These are phyloP conservation scores for Nomada ferruginata DNA, from an alignment of 2,888 invertebrate genomes.

Conservation along the genomic window DNA sequence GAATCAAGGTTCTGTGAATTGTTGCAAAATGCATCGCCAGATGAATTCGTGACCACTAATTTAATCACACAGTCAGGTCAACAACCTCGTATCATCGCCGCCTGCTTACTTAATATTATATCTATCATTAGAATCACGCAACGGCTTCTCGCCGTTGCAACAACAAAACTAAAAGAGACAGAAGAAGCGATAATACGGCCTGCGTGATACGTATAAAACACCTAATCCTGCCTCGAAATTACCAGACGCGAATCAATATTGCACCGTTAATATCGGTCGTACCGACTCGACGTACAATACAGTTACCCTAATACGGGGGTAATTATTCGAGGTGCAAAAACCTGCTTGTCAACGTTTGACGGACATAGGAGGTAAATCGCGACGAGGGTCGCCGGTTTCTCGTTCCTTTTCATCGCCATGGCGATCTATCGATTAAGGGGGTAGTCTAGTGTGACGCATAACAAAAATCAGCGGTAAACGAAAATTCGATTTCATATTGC, in stretches of 20 bases:
- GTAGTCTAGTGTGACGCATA: too few relatives aligned
- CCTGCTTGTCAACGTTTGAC: constrained; percentile 29
- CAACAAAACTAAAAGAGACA: background rate
- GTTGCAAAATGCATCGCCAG: background rate
- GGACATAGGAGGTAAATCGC: constrained; percentile 5
- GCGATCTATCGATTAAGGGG: background rate
- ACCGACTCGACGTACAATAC: constrained; percentile 2
- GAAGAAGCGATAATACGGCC: background rate
- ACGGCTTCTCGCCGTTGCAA: constrained; percentile 28
- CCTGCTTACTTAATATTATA: background rate
- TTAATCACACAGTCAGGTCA: background rate
- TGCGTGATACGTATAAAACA: constrained; percentile 19
- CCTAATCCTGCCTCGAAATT: constrained; percentile 18
- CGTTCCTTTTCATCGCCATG: background rate
- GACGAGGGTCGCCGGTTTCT: background rate
- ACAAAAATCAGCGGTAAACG: too few relatives aligned
- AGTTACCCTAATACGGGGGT: constrained; percentile 28
- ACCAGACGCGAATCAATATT: constrained; percentile 30
- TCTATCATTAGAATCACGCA: constrained; percentile 24
- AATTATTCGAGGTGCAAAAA: constrained; percentile 18
- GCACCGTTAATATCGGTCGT: constrained; percentile 2
- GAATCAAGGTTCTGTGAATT: background rate
- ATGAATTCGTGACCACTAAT: background rate
- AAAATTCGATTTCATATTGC: too few relatives aligned
- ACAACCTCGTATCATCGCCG: background rate